These are phyloP conservation scores for Oreortyx pictus DNA, from an alignment of 2,797 vertebrate species.

Conservation along the genomic window DNA sequence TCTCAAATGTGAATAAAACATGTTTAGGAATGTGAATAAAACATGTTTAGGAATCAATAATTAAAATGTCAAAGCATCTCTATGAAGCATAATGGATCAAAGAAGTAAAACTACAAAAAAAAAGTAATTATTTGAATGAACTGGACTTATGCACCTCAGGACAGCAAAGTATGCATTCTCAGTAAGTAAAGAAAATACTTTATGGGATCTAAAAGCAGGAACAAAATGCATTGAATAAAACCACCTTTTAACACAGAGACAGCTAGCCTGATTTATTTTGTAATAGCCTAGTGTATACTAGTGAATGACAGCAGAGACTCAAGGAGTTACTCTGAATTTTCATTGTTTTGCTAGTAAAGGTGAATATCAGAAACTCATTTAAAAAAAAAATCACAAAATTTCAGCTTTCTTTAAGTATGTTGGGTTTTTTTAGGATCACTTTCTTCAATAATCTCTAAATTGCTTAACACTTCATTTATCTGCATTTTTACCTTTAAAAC, in stretches of 20 bases:
- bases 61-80: constrained; percentile 33
- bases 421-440: not conserved
- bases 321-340: not conserved
- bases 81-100: constrained; percentile 39
- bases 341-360: not conserved
- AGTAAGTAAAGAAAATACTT: not conserved
- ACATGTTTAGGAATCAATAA: constrained; percentile 24
- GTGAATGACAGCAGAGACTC: not conserved
- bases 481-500: constrained; percentile 3
- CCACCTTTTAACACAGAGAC: not conserved
- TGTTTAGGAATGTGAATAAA: constrained; percentile 26
- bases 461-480: not conserved
- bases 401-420: not conserved
- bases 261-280: not conserved
- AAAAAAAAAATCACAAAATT: not conserved
- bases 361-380: not conserved
- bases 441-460: not conserved
- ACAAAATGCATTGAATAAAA: not conserved
- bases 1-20: constrained; percentile 24
- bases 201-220: not conserved
- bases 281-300: fast-evolving
- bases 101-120: constrained; percentile 35
- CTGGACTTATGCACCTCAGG: not conserved
- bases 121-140: constrained; percentile 27
- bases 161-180: not conserved